Conservation (phyloP, 2,113 vertebrate species). For the Alligator sinensis region DNA sequence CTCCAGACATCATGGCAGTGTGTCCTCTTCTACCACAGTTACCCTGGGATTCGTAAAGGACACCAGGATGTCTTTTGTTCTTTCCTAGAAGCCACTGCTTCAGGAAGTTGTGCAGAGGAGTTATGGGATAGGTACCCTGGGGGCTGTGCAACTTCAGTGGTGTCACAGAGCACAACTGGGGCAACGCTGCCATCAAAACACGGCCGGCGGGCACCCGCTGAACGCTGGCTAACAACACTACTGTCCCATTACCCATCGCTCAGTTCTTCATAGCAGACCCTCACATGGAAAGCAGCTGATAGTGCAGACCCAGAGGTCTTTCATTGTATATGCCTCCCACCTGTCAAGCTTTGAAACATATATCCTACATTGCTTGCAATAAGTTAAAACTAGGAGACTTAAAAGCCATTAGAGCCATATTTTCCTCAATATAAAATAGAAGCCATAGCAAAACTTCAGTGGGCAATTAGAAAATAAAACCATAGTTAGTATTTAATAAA, state of each 20-base stretch:
- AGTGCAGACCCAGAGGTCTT: background rate
- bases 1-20: background rate
- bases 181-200: background rate
- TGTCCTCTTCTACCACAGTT: background rate
- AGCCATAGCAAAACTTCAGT: background rate
- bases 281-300: background rate
- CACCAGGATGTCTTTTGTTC: background rate
- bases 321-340: background rate
- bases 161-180: background rate
- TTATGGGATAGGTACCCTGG: background rate
- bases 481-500: slow-evolving; percentile 33
- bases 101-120: background rate
- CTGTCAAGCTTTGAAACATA: slow-evolving; percentile 9
- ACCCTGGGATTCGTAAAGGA: background rate
- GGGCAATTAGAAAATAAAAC: slow-evolving; percentile 36
- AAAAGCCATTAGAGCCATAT: background rate
- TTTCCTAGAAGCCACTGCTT: background rate
- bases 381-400: background rate
- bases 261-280: background rate
- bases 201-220: background rate
- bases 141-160: background rate
- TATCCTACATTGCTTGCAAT: slow-evolving; percentile 22
- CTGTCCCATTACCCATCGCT: background rate
- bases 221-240: background rate
- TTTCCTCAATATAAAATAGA: background rate